Evolutionary conservation across 64 coral and sea anemone species (phyloP), one percentile per base, ranked within the genome.

Genomic region (Trachythela sp.): DNA sequence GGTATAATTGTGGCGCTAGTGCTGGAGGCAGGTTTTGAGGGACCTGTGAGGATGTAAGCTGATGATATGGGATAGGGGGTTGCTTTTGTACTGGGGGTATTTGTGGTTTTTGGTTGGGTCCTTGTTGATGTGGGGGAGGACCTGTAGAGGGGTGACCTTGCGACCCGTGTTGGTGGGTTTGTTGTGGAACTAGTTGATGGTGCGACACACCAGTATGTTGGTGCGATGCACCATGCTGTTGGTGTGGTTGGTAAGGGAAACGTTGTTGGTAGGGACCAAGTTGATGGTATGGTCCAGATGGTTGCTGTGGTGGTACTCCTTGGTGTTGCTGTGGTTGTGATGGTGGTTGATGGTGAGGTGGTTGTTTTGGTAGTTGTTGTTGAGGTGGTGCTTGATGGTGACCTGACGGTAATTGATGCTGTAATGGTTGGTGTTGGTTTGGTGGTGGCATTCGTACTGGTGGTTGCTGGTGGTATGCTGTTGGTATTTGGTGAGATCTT

Each of bases 261-360:
- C 33, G 87, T 49, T 92, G 89, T 26, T 84, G 89, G 31, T 80
- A 39, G 13, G 75, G 15, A 39, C 75, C 75, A 80, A 37, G 13
- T 80, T 80, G 75, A 38, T 80, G 75, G 75, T 80, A 80, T 14
- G 32, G 20, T 68, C 59, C 59, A n/a, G 20, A 14, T 68, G 20
- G 59, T 39, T 91, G 89, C 43, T 94, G 92, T n/a, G 36, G 85
- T 71, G 89, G 72, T 27, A 72, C 87, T 90, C 30, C 37, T 13
- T 80, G 88, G 24, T 85, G 89, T 4, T 90, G 88, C 26, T 83
- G 84, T 48, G 33, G 24, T 43, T 84, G 80, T 68, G 20, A 14
- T 68, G 59, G 33, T 80, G 34, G 31, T 36, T 37, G 75, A 35
- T 14, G 20, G 30, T 9, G 75, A 14, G 31, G 0, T 80, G 75